phyloP scores from a whole-genome alignment of 2,888 invertebrate species.

The Vanessa cardui region DNA sequence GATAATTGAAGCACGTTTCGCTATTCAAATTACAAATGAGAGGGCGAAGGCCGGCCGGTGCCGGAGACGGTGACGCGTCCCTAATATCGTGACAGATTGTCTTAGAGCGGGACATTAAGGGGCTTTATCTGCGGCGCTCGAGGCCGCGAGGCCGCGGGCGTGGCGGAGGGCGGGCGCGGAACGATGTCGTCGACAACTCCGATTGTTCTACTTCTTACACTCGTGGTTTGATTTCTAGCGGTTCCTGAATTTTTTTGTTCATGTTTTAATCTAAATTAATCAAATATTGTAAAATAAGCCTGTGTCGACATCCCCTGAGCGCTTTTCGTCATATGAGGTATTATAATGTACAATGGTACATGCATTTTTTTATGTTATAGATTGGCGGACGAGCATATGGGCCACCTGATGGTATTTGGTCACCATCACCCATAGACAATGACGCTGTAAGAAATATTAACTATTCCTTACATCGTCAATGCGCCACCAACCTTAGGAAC shows the following conservation, averaged over 20 bases:
- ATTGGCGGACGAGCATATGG: too few relatives aligned
- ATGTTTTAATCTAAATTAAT: too few relatives aligned
- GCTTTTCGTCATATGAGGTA: too few relatives aligned
- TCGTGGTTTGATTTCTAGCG: not conserved
- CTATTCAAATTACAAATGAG: conserved; percentile 27
- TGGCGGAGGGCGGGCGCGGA: conserved; percentile 13
- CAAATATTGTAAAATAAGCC: too few relatives aligned
- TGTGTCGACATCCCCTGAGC: too few relatives aligned
- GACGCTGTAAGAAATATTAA: too few relatives aligned
- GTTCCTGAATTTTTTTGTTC: not conserved
- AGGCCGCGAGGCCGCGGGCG: not conserved
- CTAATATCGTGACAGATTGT: conserved; percentile 28
- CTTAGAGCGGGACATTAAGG: conserved; percentile 14
- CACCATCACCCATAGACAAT: too few relatives aligned
- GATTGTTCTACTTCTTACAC: conserved; percentile 9
- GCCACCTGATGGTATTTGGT: too few relatives aligned
- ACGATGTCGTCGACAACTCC: conserved; percentile 16
- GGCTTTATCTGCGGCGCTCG: conserved; percentile 22
- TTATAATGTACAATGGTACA: too few relatives aligned
- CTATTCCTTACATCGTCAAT: too few relatives aligned
- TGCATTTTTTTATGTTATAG: too few relatives aligned
- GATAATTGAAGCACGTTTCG: conserved; percentile 29
- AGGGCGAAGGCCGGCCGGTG: conserved; percentile 10
- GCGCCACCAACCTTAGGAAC: too few relatives aligned
- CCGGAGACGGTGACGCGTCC: not conserved